Conservation (phyloP, 2,113 vertebrate genomes). For the Chinchilla lanigera region DNA sequence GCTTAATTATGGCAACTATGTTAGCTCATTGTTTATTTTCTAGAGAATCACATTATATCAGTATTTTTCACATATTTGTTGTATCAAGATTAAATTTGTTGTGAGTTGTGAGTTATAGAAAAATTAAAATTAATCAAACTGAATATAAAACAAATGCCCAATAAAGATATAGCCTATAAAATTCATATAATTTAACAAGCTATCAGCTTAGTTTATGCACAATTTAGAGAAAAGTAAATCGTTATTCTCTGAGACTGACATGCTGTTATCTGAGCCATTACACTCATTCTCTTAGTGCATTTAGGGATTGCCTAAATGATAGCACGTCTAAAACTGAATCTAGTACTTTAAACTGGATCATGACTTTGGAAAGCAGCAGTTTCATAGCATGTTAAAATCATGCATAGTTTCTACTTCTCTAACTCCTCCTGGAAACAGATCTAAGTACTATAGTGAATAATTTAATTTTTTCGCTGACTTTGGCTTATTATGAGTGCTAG, state of each 20-base stretch:
- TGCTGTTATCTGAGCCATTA: not conserved
- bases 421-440: not conserved
- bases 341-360: not conserved
- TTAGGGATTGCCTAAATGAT: not conserved
- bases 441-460: not conserved
- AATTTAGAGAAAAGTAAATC: not conserved
- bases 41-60: not conserved
- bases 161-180: not conserved
- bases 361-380: not conserved
- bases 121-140: not conserved
- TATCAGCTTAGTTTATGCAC: not conserved
- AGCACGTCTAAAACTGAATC: not conserved
- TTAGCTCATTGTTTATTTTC: conserved; percentile 19
- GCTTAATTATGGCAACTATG: not conserved
- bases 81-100: not conserved
- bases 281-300: not conserved
- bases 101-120: not conserved
- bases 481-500: not conserved
- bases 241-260: not conserved
- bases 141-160: not conserved
- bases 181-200: not conserved
- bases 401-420: not conserved
- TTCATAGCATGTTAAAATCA: not conserved
- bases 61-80: not conserved
- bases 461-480: conserved; percentile 13